Base-by-base conservation (phyloP, 2,113 vertebrate genomes). In the Cyanoderma ruficeps region DNA sequence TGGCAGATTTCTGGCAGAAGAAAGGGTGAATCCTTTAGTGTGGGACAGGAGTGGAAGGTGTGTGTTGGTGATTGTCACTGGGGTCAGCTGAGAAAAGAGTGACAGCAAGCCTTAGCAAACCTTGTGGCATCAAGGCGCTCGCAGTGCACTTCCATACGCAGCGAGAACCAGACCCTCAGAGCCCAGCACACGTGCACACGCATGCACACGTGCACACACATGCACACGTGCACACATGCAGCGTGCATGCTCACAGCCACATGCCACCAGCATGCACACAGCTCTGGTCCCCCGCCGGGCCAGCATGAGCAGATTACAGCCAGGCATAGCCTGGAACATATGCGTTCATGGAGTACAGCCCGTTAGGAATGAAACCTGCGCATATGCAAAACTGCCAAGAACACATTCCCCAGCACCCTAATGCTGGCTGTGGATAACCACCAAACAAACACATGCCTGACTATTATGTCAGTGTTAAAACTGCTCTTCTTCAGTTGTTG, bases 381-480 rank as follows among this genome's bases (percentile, higher is more conserved):
- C 75, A 10, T 63, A 21, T 42, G 71, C 63, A 70, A 25, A 90
- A 76, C 50, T 90, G 85, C 90, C 88, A 94, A 70, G 79, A 93
- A 52, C 24, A 35, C 35, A 70, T 41, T 91, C 42, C 39, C 50
- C 55, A 77, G 46, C 81, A 90, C 70, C 81, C 74, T 88, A 39
- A 57, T 77, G 24, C 75, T 88, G 28, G 64, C 85, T 55, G 56
- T n/a, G 86, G 86, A 23, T 74, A 89, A 59, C 88, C 86, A 81
- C 55, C 2, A 13, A 94, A 49, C 59, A 90, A 33, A 87, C 88
- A 90, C 92, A 53, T 17, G 88, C 76, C 80, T 89, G 90, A 95
- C 90, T 97, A 93, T 94, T 94, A 86, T 93, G 88, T 96, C 96
- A 96, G 69, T 39, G 93, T 94, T 96, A 89, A 96, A 96, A 96